phyloP scores from a whole-genome alignment of 2,113 vertebrate species.

The Oriolus oriolus region DNA sequence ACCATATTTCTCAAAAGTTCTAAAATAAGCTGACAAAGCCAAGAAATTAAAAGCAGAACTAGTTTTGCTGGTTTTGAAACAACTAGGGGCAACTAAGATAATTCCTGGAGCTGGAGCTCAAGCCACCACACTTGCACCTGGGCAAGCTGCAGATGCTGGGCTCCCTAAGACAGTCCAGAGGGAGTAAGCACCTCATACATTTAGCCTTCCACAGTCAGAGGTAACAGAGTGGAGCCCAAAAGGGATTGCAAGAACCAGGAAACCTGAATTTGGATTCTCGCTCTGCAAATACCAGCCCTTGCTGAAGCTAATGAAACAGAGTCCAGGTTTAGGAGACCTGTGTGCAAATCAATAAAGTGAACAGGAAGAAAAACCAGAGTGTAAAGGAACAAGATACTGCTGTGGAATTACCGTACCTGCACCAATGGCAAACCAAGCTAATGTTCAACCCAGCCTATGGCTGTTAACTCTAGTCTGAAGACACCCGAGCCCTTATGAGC shows the following conservation, averaged over 20 bases:
- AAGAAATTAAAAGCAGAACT: neutral
- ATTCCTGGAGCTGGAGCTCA: neutral
- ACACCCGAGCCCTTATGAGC: neutral
- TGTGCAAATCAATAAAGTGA: neutral
- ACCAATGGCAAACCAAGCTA: fast-evolving
- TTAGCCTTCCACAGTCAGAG: neutral
- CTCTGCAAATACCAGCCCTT: neutral
- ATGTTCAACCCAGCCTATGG: neutral
- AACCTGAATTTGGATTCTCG: neutral
- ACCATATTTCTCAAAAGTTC: neutral
- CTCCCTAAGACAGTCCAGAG: neutral
- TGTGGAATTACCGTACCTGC: neutral
- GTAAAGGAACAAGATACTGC: neutral
- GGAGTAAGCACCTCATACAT: neutral
- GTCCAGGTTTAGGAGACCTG: neutral
- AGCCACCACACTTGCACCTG: neutral
- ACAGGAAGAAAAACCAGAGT: neutral
- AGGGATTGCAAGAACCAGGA: neutral
- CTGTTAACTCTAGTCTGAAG: neutral
- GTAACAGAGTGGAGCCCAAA: neutral
- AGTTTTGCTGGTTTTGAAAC: neutral
- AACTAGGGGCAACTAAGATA: neutral
- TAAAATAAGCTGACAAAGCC: neutral
- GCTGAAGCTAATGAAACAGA: fast-evolving
- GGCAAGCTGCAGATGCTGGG: neutral